Conservation (phyloP, 2,888 invertebrate species). For the Nasonovia ribisnigri region DNA sequence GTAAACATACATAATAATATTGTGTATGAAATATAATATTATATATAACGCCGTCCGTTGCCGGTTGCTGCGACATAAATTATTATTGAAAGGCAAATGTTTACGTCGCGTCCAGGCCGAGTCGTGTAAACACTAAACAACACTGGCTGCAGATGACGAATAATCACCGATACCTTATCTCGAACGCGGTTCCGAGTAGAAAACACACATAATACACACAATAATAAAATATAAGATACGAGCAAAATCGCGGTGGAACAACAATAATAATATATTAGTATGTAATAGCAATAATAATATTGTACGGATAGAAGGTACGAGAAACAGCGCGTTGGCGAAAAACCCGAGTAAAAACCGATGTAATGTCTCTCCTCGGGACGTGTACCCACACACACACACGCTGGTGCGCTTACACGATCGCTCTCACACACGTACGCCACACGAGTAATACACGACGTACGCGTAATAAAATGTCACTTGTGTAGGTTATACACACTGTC, state of each 20-base stretch:
- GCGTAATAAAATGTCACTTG: slow-evolving; percentile 32
- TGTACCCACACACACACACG: not conserved
- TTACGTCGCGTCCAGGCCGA: slow-evolving; percentile 10
- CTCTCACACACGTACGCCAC: not conserved
- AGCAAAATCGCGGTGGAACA: not conserved
- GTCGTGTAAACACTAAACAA: not conserved
- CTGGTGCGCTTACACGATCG: not conserved
- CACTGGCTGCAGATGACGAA: slow-evolving; percentile 7
- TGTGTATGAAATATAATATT: not conserved
- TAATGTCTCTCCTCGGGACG: slow-evolving; percentile 36
- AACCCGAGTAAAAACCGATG: slow-evolving; percentile 51
- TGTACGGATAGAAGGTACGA: not conserved
- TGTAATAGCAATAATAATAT: not conserved
- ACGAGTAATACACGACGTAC: not conserved
- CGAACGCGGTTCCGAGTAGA: slow-evolving; percentile 15
- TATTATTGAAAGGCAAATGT: not conserved
- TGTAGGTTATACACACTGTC: not conserved
- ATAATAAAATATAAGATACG: slow-evolving; percentile 4
- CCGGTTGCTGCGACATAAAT: not conserved
- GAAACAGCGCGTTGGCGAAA: slow-evolving; percentile 50
- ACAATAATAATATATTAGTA: not conserved
- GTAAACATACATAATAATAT: not conserved
- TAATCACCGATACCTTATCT: slow-evolving; percentile 34
- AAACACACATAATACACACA: not conserved
- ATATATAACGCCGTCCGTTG: not conserved